Base-by-base conservation (phyloP, 2,113 vertebrate genomes). In the Plotosus lineatus region DNA sequence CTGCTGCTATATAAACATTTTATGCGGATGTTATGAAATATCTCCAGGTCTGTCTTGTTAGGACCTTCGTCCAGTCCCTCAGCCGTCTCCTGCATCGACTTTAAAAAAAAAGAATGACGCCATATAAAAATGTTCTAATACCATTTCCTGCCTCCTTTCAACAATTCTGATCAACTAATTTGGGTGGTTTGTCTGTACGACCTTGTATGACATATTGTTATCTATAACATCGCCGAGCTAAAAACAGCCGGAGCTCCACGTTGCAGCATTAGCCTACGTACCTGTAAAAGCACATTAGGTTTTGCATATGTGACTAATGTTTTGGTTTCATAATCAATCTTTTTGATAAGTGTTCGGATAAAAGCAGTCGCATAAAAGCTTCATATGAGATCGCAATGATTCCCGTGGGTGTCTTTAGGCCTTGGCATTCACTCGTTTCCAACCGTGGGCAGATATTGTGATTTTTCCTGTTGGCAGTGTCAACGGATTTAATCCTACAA, bases 401-500 rank as follows among this genome's bases (percentile, higher is more conserved):
- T 81, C 76, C 26, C 75, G 79, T 68, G 75, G 78, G 46, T 56
- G 69, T 79, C 38, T 83, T 56, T 48, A 77, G 66, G n/a, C 50
- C 12, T 28, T 31, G 12, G 74, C 69, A 50, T 23, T 58, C 6
- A 19, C 77, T 53, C 3, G 15, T 46, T 61, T 31, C 26, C 48
- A 60, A 72, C 38, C 51, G 79, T 81, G 79, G 72, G 82, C 79
- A 71, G 85, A 86, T 50, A 82, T 36, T 84, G 75, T 75, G 63
- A 63, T 79, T 81, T 78, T 71, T 50, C 46, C 79, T 38, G 78
- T 53, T 40, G 75, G 77, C 77, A 81, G 40, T 11, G 58, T 83
- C 82, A 83, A 82, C 85, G 19, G 69, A 81, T 86, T 83, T 78
- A 78, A 83, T 83, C 84, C 74, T 26, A 7, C 33, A 17, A 28